These are phyloP conservation scores for Ridgeia piscesae DNA, from an alignment of 1,140 invertebrate species.

Conservation along the genomic window DNA sequence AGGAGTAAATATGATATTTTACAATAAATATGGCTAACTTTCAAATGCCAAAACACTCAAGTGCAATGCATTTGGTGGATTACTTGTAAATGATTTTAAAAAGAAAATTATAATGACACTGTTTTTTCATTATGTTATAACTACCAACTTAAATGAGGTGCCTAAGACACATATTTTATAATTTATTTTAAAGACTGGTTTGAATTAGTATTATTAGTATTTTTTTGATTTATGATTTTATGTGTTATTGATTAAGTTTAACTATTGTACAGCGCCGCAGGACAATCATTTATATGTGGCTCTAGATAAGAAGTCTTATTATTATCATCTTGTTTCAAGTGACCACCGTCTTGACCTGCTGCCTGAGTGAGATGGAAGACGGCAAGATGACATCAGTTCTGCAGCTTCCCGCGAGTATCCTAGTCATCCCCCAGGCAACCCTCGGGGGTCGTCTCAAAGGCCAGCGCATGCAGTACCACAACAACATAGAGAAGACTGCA, in stretches of 20 bases:
- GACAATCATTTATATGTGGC: too few species aligned
- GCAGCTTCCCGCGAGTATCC: slow-evolving; percentile 55
- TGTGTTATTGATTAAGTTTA: too few species aligned
- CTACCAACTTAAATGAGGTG: too few species aligned
- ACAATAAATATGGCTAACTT: not conserved
- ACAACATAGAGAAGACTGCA: slow-evolving; percentile 53
- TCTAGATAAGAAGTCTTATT: too few species aligned
- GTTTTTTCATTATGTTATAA: not conserved
- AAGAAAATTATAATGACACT: not conserved
- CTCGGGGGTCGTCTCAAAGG: slow-evolving; percentile 60
- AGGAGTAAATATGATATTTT: not conserved
- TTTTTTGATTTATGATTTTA: too few species aligned
- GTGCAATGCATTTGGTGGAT: slow-evolving; percentile 3
- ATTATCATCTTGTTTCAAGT: slow-evolving; percentile 50
- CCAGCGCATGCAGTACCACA: slow-evolving; percentile 60
- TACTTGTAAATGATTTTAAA: not conserved
- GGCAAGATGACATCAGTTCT: slow-evolving; percentile 49
- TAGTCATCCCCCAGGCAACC: slow-evolving; percentile 60
- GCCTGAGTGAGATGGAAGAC: slow-evolving; percentile 46
- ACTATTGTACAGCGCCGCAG: too few species aligned
- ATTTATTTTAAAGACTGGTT: too few species aligned
- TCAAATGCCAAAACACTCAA: too few species aligned
- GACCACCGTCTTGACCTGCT: slow-evolving; percentile 48
- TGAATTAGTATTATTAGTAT: too few species aligned
- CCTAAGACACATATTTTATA: too few species aligned